These are phyloP conservation scores for Elysia crispata DNA, from an alignment of 2,888 invertebrate species.

Conservation along the genomic window DNA sequence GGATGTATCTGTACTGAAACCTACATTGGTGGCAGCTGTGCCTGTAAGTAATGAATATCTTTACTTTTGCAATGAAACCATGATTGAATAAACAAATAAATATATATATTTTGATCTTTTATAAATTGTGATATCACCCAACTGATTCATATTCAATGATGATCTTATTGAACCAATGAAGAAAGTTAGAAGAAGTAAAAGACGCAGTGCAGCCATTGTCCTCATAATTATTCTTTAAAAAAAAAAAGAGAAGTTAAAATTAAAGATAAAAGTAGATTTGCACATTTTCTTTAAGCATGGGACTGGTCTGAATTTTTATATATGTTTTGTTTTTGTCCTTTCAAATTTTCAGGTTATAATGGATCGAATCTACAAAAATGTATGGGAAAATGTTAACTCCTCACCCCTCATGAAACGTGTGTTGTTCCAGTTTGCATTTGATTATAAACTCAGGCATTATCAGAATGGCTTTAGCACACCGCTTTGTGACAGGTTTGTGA, in stretches of 20 bases:
- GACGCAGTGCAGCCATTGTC: too few species aligned
- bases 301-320: neutral
- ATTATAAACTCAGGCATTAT: constrained; percentile 93
- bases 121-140: too few species aligned
- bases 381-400: constrained; percentile 92
- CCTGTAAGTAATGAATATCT: constrained; percentile 82
- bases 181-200: too few species aligned
- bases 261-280: too few species aligned
- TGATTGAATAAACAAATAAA: too few species aligned
- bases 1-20: constrained; percentile 92
- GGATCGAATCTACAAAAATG: constrained; percentile 97
- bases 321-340: neutral
- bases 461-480: constrained; percentile 81
- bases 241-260: too few species aligned
- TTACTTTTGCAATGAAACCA: too few species aligned
- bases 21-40: constrained; percentile 96
- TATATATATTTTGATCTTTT: too few species aligned
- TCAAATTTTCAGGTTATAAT: constrained; percentile 90
- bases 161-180: too few species aligned
- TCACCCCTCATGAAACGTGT: constrained; percentile 88
- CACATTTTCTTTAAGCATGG: too few species aligned
- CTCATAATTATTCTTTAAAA: too few species aligned
- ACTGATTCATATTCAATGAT: too few species aligned
- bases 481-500: neutral
- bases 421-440: constrained; percentile 94